Percentiles rank a stretch among this genome's conserved stretches.
Conservation (phyloP, 30 jellyfish, hydroid and myxozoan species). For the Mastigias papua region DNA sequence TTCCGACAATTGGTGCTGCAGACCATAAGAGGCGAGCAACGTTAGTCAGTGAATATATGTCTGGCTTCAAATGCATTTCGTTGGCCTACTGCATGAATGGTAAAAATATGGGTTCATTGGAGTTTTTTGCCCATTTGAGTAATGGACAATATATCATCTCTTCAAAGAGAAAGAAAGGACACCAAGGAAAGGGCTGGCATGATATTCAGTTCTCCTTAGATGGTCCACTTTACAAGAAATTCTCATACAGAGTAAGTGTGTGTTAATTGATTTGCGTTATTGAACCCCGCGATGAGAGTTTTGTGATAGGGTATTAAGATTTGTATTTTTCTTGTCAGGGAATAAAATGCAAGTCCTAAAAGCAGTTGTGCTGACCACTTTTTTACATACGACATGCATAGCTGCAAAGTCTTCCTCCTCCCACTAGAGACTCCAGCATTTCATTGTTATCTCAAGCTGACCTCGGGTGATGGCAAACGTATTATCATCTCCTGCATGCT, state of each 20-base stretch:
- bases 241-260: constrained; percentile 20
- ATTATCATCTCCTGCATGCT: too few relatives aligned
- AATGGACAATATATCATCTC: constrained; percentile 20
- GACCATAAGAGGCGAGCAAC: constrained; percentile 45
- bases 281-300: too few relatives aligned
- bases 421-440: too few relatives aligned
- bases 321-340: too few relatives aligned
- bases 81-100: constrained; percentile 80
- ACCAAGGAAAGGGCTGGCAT: constrained; percentile 86
- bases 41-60: constrained; percentile 37
- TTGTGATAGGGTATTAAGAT: too few relatives aligned
- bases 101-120: constrained; percentile 69
- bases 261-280: too few relatives aligned
- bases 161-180: constrained; percentile 49
- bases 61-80: constrained; percentile 76
- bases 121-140: constrained; percentile 5
- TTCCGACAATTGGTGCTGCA: constrained; percentile 13
- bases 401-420: too few relatives aligned
- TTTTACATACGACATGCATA: too few relatives aligned
- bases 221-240: constrained; percentile 3
- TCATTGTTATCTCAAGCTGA: too few relatives aligned
- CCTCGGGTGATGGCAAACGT: too few relatives aligned
- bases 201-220: constrained; percentile 42
- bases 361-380: too few relatives aligned
- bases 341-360: too few relatives aligned